A percentile compares a stretch with the other conserved stretches of the same genome.
Conservation (phyloP, 2,888 invertebrate genomes). For the Linhomoeus sp. region DNA sequence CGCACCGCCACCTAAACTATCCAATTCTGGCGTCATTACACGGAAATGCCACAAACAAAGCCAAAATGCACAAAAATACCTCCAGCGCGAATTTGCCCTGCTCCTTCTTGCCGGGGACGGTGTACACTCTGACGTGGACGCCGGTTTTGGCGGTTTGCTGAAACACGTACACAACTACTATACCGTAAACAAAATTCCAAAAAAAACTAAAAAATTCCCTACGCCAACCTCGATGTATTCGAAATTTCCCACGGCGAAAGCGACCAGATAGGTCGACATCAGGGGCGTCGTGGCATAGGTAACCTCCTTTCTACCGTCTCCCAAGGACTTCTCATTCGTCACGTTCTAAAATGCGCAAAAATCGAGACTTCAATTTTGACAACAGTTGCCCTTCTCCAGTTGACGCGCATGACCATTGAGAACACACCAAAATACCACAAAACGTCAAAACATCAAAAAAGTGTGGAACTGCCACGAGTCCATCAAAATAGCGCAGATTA, state of each 20-base stretch:
- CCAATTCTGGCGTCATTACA: too few relatives aligned
- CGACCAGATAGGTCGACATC: conserved; percentile 83
- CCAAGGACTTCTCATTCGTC: conserved; percentile 11
- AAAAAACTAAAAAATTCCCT: conserved; percentile 69
- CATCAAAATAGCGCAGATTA: too few relatives aligned
- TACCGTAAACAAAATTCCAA: not conserved
- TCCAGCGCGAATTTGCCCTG: conserved; percentile 77
- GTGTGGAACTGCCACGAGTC: too few relatives aligned
- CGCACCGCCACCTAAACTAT: conserved; percentile 55
- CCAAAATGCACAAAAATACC: conserved; percentile 5
- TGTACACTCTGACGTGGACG: conserved; percentile 46
- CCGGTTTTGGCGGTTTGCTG: conserved; percentile 34
- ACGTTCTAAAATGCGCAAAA: not conserved
- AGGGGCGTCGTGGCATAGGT: conserved; percentile 61
- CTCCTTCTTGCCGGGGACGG: conserved; percentile 54
- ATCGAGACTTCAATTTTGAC: too few relatives aligned
- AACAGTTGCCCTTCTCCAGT: too few relatives aligned
- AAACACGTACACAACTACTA: too few relatives aligned
- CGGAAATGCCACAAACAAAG: too few relatives aligned
- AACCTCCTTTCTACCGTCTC: conserved; percentile 37
- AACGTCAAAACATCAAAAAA: not conserved
- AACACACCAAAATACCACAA: too few relatives aligned
- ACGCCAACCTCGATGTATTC: conserved; percentile 56
- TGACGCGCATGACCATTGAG: too few relatives aligned
- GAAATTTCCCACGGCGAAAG: conserved; percentile 75